These are phyloP conservation scores for Tragelaphus imberbis DNA, from an alignment of 2,113 vertebrate species.

Conservation along the genomic window DNA sequence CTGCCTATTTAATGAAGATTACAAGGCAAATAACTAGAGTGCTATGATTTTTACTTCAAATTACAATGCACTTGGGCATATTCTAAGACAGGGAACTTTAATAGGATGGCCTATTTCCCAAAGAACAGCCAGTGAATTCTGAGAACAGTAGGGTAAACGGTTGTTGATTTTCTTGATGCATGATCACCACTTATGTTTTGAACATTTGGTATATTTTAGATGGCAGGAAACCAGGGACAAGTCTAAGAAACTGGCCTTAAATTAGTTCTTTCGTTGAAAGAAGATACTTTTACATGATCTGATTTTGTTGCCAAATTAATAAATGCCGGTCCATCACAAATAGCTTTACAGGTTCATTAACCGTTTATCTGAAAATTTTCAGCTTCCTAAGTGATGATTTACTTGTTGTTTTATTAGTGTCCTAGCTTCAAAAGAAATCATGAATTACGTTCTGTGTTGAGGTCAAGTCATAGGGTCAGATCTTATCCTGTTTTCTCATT, in stretches of 20 bases:
- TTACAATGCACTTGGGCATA: background rate
- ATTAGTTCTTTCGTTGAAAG: background rate
- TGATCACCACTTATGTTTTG: background rate
- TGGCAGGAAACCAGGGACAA: background rate
- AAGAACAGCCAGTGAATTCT: background rate
- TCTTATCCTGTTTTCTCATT: background rate
- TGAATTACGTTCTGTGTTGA: background rate
- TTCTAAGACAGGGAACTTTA: background rate
- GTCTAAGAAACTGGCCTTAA: background rate
- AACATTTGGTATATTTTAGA: slow-evolving; percentile 44
- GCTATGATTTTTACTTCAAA: background rate
- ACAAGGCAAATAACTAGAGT: background rate
- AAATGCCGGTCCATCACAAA: background rate
- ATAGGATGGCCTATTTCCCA: background rate
- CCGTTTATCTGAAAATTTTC: background rate
- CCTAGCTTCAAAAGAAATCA: background rate
- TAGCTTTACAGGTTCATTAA: background rate
- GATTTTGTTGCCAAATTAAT: background rate
- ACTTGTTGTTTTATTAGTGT: background rate
- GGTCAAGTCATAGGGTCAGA: background rate
- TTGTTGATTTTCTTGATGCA: background rate
- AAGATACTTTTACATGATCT: background rate
- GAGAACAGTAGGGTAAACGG: background rate
- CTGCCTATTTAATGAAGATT: background rate
- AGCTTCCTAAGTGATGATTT: background rate